Evolutionary conservation across 2,888 invertebrate genomes (phyloP).

Genomic region (Aphodius granarius): DNA sequence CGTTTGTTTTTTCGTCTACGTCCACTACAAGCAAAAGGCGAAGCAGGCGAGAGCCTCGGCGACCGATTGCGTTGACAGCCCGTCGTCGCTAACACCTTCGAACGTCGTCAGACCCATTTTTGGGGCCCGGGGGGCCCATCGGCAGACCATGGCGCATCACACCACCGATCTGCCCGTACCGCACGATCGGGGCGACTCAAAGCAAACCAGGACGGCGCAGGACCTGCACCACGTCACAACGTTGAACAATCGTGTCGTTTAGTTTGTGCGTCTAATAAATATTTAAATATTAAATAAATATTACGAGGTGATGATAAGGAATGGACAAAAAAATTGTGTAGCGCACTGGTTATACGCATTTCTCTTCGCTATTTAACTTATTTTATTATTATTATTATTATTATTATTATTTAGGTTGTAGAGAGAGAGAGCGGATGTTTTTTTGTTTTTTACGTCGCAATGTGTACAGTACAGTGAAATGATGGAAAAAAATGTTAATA

Average conservation of each 20-base stretch:
- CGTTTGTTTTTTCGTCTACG: constrained; percentile 68
- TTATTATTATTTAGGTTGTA: constrained; percentile 5
- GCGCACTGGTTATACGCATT: constrained; percentile 51
- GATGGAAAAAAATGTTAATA: constrained; percentile 29
- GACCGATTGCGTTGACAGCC: constrained; percentile 50
- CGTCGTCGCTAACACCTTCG: constrained; percentile 27
- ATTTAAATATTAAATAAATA: constrained; percentile 17
- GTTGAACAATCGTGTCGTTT: constrained; percentile 36
- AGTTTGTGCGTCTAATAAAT: constrained; percentile 18
- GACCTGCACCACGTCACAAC: constrained; percentile 48
- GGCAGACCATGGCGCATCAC: constrained; percentile 29
- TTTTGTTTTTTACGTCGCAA: constrained; percentile 32
- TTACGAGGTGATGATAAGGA: not conserved
- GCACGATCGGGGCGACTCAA: constrained; percentile 35
- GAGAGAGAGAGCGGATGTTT: constrained; percentile 37
- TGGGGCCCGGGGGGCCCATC: constrained; percentile 48
- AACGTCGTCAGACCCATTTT: constrained; percentile 45
- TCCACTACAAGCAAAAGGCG: constrained; percentile 64
- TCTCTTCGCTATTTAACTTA: constrained; percentile 46
- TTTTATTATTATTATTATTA: constrained; percentile 41
- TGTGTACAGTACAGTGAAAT: not conserved
- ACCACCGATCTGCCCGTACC: constrained; percentile 34
- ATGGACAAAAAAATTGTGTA: constrained; percentile 2
- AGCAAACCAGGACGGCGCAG: constrained; percentile 33
- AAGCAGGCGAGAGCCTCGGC: constrained; percentile 44